Conservation (phyloP, 2,797 vertebrate genomes). For the Meriones psammophilus region DNA sequence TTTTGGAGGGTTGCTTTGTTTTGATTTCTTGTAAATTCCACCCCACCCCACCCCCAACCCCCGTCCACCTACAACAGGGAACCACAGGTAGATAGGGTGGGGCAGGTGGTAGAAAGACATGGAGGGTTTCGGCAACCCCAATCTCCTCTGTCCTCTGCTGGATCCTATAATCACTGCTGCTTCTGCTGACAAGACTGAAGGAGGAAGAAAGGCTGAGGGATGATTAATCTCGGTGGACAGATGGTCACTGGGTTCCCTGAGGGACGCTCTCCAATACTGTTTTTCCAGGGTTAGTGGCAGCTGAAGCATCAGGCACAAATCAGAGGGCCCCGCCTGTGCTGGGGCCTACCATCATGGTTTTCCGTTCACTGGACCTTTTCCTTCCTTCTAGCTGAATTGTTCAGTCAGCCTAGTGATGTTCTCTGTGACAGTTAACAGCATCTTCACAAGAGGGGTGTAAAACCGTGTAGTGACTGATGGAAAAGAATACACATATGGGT, state of each 20-base stretch:
- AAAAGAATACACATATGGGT: not conserved
- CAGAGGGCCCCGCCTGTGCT: not conserved
- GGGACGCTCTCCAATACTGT: not conserved
- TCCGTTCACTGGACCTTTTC: not conserved
- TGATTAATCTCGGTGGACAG: not conserved
- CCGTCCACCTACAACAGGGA: not conserved
- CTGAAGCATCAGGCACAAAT: not conserved
- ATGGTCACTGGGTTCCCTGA: not conserved
- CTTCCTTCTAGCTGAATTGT: not conserved
- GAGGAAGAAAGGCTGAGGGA: not conserved
- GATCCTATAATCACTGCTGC: not conserved
- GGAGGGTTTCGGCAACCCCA: not conserved
- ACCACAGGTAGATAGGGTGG: not conserved
- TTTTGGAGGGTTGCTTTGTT: not conserved
- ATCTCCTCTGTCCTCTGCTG: not conserved
- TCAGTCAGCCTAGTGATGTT: not conserved
- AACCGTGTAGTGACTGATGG: too few relatives aligned
- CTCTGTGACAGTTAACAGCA: conserved; percentile 20
- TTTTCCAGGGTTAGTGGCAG: not conserved
- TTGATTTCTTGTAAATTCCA: conserved; percentile 5
- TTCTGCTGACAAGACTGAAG: not conserved
- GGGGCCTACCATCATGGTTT: conserved; percentile 14
- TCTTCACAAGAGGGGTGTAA: conserved; percentile 5
- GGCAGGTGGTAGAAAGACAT: not conserved
- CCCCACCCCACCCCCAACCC: not conserved